These are phyloP conservation scores for Myioborus melanocephalus DNA, from an alignment of 2,797 vertebrate genomes.

Conservation along the genomic window DNA sequence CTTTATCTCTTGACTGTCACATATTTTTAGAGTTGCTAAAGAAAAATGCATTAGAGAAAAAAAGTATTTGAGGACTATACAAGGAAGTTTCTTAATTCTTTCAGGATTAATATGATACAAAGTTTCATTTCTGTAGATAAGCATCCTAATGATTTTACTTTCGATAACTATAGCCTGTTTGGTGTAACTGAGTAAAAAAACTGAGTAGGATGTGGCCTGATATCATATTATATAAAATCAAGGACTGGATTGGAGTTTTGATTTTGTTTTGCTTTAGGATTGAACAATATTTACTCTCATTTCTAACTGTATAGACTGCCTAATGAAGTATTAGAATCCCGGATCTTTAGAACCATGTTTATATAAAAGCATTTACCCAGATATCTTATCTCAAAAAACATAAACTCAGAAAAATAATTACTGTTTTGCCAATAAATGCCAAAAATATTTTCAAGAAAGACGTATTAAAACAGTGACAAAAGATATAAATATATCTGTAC, in stretches of 20 bases:
- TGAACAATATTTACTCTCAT: neutral
- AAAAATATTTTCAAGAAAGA: neutral
- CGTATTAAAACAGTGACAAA: neutral
- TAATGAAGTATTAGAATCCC: neutral
- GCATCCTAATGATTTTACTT: neutral
- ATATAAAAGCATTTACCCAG: neutral
- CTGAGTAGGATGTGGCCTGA: neutral
- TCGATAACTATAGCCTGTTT: neutral
- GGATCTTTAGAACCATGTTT: neutral
- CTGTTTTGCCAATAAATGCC: neutral
- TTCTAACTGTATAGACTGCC: neutral
- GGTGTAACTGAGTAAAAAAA: neutral
- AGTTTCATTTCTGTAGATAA: neutral
- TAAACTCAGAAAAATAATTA: neutral
- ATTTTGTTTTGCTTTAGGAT: neutral
- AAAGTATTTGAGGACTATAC: neutral
- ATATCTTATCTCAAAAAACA: slow-evolving; percentile 7
- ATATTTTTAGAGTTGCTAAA: neutral
- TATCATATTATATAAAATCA: neutral
- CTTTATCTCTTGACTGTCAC: neutral
- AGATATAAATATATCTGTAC: neutral
- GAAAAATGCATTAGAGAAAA: neutral
- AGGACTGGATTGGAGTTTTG: neutral
- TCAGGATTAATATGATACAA: neutral
- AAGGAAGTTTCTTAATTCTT: neutral